These are phyloP conservation scores for Chloropsis cyanopogon DNA, from an alignment of 2,113 vertebrate species.

Conservation along the genomic window DNA sequence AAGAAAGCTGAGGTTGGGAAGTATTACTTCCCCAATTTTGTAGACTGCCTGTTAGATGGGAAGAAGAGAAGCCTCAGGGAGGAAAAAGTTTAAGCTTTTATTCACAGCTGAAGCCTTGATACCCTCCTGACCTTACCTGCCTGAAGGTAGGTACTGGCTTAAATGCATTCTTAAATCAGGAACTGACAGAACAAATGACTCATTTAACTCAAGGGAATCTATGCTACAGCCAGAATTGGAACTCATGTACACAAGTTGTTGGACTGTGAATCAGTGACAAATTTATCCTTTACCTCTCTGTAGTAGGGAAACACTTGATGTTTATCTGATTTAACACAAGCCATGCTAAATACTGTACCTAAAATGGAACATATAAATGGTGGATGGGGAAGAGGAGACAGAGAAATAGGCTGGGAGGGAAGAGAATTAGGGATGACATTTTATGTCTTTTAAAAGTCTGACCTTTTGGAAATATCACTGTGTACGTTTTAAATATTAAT, in stretches of 20 bases:
- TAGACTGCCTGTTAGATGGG: background rate
- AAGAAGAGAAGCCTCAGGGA: background rate
- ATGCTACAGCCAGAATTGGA: background rate
- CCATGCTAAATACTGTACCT: slow-evolving; percentile 43
- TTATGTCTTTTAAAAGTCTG: slow-evolving; percentile 82
- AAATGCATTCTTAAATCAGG: background rate
- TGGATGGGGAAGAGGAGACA: background rate
- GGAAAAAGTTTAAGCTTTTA: background rate
- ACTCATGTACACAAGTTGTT: background rate
- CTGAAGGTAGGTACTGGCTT: background rate
- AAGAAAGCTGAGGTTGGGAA: background rate
- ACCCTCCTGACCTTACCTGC: background rate
- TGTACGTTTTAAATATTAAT: slow-evolving; percentile 98
- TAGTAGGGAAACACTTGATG: background rate
- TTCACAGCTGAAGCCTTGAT: background rate
- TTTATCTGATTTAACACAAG: slow-evolving; percentile 48
- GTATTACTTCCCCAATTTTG: background rate
- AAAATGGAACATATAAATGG: slow-evolving; percentile 15
- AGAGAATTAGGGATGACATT: slow-evolving; percentile 75
- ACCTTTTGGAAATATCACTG: slow-evolving; percentile 95
- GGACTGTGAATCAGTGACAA: slow-evolving; percentile 1
- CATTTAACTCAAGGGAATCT: background rate
- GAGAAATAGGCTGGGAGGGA: background rate
- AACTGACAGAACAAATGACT: slow-evolving; percentile 11
- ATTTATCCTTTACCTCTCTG: background rate